These are phyloP conservation scores for Megathymus violae DNA, from an alignment of 1,140 invertebrate genomes.

Conservation along the genomic window DNA sequence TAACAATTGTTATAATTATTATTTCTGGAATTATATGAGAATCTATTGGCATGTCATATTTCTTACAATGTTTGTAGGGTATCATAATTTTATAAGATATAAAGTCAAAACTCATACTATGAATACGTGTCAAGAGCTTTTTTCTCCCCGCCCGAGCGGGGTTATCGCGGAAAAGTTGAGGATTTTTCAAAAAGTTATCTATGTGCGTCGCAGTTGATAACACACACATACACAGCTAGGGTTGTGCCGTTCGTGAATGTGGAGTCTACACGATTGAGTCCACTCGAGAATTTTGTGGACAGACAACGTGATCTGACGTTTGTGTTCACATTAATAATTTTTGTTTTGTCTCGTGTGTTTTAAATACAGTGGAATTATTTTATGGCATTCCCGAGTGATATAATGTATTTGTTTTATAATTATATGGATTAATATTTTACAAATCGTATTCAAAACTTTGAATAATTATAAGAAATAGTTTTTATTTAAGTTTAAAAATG, in stretches of 20 bases:
- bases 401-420: neutral
- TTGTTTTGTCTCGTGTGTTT: slow-evolving; percentile 12
- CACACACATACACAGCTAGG: slow-evolving; percentile 64
- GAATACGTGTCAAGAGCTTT: slow-evolving; percentile 64
- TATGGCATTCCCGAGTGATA: neutral
- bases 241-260: slow-evolving; percentile 45
- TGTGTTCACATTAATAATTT: neutral
- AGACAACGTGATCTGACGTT: slow-evolving; percentile 1
- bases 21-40: too few relatives aligned
- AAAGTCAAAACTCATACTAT: slow-evolving; percentile 46
- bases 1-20: too few relatives aligned
- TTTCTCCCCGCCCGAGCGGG: slow-evolving; percentile 65
- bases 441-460: neutral
- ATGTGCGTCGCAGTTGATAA: slow-evolving; percentile 63
- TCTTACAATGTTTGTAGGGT: too few relatives aligned
- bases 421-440: neutral
- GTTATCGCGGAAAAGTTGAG: slow-evolving; percentile 81
- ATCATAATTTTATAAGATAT: neutral
- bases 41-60: too few relatives aligned
- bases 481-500: neutral
- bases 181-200: slow-evolving; percentile 83
- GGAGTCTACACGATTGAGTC: slow-evolving; percentile 27
- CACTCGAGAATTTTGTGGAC: slow-evolving; percentile 13
- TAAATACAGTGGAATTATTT: too few relatives aligned
- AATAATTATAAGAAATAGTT: too few relatives aligned